These are phyloP conservation scores for Pseudoatta argentina DNA, from an alignment of 1,140 invertebrate genomes.

Conservation along the genomic window DNA sequence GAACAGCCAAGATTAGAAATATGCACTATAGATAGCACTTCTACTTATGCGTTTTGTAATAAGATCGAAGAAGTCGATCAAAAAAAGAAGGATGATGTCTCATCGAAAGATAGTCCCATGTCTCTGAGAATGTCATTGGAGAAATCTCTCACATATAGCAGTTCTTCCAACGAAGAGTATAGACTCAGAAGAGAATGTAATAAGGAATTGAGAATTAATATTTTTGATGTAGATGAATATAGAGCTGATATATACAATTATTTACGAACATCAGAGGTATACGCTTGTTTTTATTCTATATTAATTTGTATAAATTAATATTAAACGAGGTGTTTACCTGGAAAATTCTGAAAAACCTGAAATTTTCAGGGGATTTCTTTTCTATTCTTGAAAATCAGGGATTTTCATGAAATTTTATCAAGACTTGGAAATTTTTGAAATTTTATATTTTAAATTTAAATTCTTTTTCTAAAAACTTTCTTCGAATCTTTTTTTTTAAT, in stretches of 20 bases:
- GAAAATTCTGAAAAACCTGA: too few relatives aligned
- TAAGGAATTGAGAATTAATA: slow-evolving; percentile 84
- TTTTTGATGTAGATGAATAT: slow-evolving; percentile 92
- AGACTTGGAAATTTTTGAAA: too few relatives aligned
- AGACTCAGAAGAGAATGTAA: slow-evolving; percentile 76
- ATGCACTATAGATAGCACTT: slow-evolving; percentile 49
- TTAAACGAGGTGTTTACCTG: background rate
- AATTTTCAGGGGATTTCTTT: too few relatives aligned
- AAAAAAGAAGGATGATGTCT: slow-evolving; percentile 64
- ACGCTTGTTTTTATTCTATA: slow-evolving; percentile 58
- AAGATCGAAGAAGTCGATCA: slow-evolving; percentile 75
- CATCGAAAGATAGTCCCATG: slow-evolving; percentile 82
- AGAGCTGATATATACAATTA: slow-evolving; percentile 94
- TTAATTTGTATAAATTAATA: slow-evolving; percentile 17
- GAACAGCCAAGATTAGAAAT: slow-evolving; percentile 84
- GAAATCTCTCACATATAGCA: slow-evolving; percentile 80
- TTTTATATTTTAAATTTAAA: too few relatives aligned
- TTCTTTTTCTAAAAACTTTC: too few relatives aligned
- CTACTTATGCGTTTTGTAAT: slow-evolving; percentile 65
- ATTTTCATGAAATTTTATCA: too few relatives aligned
- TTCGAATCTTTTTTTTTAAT: too few relatives aligned
- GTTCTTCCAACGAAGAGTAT: slow-evolving; percentile 77
- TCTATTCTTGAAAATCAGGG: too few relatives aligned
- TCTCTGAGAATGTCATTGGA: slow-evolving; percentile 83
- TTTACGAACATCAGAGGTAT: slow-evolving; percentile 92